Conservation (phyloP, 2,888 invertebrate genomes). For the Temnothorax unifasciatus region DNA sequence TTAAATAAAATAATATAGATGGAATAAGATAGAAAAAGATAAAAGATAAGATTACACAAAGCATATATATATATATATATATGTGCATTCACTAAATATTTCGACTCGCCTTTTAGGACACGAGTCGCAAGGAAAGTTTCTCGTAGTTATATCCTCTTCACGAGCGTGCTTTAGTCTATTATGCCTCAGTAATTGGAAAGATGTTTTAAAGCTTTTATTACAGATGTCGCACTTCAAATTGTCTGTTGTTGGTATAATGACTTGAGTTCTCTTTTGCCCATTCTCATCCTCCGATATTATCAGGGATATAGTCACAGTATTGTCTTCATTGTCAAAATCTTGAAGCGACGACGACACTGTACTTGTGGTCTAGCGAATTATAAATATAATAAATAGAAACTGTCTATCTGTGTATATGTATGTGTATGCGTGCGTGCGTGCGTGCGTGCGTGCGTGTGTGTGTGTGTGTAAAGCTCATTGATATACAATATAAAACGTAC, state of each 20-base stretch:
- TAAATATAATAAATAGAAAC: conserved; percentile 23
- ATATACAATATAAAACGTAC: conserved; percentile 60
- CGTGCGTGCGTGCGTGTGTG: too few relatives aligned
- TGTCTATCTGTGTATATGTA: background rate
- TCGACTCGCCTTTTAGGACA: conserved; percentile 83
- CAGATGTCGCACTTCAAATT: conserved; percentile 87
- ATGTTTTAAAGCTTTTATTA: conserved; percentile 86
- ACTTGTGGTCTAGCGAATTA: conserved; percentile 66
- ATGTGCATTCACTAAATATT: background rate
- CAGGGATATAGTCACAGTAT: conserved; percentile 85
- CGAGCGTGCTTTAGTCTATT: conserved; percentile 84
- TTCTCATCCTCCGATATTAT: conserved; percentile 86
- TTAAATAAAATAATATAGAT: background rate
- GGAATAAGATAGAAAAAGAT: background rate
- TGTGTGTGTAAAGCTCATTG: background rate
- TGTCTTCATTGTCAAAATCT: conserved; percentile 84
- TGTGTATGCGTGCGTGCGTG: too few relatives aligned
- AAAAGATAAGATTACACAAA: background rate
- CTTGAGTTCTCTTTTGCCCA: conserved; percentile 86
- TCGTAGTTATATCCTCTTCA: conserved; percentile 85
- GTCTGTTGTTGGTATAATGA: conserved; percentile 85
- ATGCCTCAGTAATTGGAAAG: conserved; percentile 85
- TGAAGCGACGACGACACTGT: conserved; percentile 70
- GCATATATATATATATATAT: background rate
- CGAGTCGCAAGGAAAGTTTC: conserved; percentile 85